These are phyloP conservation scores for Corbicula japonica DNA, from an alignment of 2,888 invertebrate genomes.

Conservation along the genomic window DNA sequence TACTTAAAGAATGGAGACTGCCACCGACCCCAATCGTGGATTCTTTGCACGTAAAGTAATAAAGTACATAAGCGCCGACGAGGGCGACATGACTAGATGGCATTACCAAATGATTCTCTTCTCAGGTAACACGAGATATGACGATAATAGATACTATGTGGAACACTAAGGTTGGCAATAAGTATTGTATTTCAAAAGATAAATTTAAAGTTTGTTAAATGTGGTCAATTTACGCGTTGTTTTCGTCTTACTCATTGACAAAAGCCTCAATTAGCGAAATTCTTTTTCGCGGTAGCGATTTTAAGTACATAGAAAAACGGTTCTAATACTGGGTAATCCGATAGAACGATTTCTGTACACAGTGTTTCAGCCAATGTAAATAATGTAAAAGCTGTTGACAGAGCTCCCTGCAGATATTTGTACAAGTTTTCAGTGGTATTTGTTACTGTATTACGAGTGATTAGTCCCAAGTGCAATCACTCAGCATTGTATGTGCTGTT, in stretches of 20 bases:
- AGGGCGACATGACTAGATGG: no score
- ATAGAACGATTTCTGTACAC: slow-evolving; percentile 36
- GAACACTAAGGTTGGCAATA: no score
- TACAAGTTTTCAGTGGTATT: slow-evolving; percentile 33
- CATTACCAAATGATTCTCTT: no score
- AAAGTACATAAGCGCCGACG: no score
- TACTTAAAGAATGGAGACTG: no score
- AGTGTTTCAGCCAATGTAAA: slow-evolving; percentile 37
- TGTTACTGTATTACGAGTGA: slow-evolving; percentile 27
- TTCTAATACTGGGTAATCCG: slow-evolving; percentile 42
- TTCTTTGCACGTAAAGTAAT: no score
- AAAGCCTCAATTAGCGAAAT: slow-evolving; percentile 48
- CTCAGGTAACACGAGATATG: no score
- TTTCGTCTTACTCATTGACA: slow-evolving; percentile 30
- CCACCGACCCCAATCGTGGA: no score
- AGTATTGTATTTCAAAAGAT: no score
- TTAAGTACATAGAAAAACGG: slow-evolving; percentile 47
- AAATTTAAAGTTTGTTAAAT: no score
- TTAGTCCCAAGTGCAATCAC: slow-evolving; percentile 38
- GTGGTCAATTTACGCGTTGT: slow-evolving; percentile 24
- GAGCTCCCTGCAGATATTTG: slow-evolving; percentile 42
- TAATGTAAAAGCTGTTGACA: slow-evolving; percentile 37
- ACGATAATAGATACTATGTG: no score
- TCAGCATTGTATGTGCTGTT: slow-evolving; percentile 38
- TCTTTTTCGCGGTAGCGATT: slow-evolving; percentile 42